Base-by-base conservation (phyloP, 2,888 invertebrate genomes). In the Drosophila engyochracea region DNA sequence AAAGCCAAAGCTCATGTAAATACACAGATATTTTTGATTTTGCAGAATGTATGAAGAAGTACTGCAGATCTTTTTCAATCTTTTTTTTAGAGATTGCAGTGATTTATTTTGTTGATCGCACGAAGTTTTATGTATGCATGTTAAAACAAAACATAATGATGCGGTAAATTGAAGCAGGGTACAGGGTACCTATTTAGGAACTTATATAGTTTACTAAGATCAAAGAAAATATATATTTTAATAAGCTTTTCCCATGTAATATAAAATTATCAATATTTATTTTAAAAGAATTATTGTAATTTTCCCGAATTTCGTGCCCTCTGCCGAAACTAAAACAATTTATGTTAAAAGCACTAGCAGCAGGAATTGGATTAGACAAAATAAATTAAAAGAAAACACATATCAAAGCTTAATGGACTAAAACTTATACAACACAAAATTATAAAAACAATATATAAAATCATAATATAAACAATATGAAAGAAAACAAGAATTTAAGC, bases 361-460 rank as follows among this genome's bases (percentile, higher is more conserved):
- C 52, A 76, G 90, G 90, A 87, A 89, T 85, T 89, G 85, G 85
- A 89, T 81, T 72, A 73, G 68, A 69, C 57, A 73, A 73, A 74
- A 81, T 84, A 74, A 82, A 85, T 79, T 30, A 12, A 28, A 52
- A 52, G 28, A 76, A 67, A 67, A 88, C 85, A 90, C 89, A 87
- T 90, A 87, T 90, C 86, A 86, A 82, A 79, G 76, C 71, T 74
- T 47, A 16, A 47, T 47, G 25, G 25, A 47, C 47, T 47, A 47
- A 25, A 25, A 22, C 16, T 2, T 47, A 47, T 25, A 47, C 47
- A 47, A 25, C 68, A 80, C 69, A 80, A 68, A 74, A 30, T 16
- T 58, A 81, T 65, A 68, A 37, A n/a, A 39, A 68, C 68, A 51
- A 47, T 47, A 25, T 16, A 52, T 57, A 53, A 64, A 60, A 74